Evolutionary conservation across 2,113 vertebrate genomes (phyloP), one percentile per base, ranked within the genome.

Genomic region (Uria lomvia): DNA sequence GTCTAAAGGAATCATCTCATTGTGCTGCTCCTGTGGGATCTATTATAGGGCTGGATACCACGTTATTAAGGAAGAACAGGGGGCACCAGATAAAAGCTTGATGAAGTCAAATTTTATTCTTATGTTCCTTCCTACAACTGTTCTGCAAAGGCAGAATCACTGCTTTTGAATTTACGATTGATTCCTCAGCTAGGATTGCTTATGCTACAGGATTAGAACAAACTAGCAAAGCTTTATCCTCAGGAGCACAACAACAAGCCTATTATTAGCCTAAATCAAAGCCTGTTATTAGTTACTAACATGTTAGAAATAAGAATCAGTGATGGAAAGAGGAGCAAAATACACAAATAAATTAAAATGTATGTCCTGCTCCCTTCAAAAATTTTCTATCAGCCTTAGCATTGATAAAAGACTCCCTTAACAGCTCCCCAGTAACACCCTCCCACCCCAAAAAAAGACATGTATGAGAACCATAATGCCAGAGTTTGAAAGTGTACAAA

Each of bases 251-350:
- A 88, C 90, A 73, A 27, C 38, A 67, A 85, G 70, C 66, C 85
- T 92, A 53, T 86, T 91, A 91, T 40, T 87, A 86, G 43, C 23
- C 53, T 93, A 53, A 94, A 86, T 9, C 62, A 94, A 94, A 94
- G 90, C 74, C 55, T 87, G 36, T 40, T 81, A 55, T 7, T 56
- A 55, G 42, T 68, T 71, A 58, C 14, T 65, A 86, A 52, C 23
- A 4, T 12, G 2, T 60, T 50, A 67, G 65, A 87, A 75, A 24
- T 36, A 84, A 87, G 29, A 84, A 70, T 26, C 38, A 20, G 36
- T 34, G 36, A 38, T n/a, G 26, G 27, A 38, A 68, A 71, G 55
- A 76, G 6, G 13, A 27, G 14, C 5, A 83, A 79, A 93, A 62
- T 15, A n/a, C 8, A 74, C 7, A 52, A 73, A 81, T 15, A 68